Evolutionary conservation across 23 tunicate genomes (phyloP).

Genomic region (Phallusia fumigata): DNA sequence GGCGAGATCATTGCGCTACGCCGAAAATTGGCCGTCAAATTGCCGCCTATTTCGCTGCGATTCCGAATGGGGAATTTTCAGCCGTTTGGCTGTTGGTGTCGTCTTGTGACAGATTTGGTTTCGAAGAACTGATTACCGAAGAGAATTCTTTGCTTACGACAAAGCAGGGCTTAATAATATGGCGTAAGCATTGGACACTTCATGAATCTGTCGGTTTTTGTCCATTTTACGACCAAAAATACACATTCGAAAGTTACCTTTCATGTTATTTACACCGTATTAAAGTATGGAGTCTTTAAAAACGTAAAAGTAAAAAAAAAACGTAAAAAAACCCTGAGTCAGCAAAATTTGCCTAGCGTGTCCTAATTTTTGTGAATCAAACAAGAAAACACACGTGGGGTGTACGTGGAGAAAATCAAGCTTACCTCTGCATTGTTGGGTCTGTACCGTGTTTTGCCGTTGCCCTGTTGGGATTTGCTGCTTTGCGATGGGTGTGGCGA

Average conservation of each 20-base stretch:
- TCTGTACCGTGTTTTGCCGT: background rate
- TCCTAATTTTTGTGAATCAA: too few species aligned
- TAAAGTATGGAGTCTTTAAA: too few species aligned
- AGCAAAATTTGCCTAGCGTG: background rate
- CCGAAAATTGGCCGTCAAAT: background rate
- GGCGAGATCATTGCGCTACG: background rate
- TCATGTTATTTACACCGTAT: too few species aligned
- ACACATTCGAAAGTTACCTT: too few species aligned
- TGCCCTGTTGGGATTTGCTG: constrained; percentile 2
- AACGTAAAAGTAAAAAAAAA: too few species aligned
- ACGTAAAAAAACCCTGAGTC: background rate
- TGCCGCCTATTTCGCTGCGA: constrained; percentile 2
- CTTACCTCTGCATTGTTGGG: background rate
- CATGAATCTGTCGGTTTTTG: too few species aligned
- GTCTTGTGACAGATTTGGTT: background rate
- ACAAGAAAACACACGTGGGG: too few species aligned
- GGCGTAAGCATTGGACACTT: too few species aligned
- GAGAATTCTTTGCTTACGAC: too few species aligned
- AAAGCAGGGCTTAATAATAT: too few species aligned
- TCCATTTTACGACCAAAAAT: too few species aligned
- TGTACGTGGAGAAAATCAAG: background rate
- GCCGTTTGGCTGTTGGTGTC: background rate
- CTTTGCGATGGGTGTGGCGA: background rate
- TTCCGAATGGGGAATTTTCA: background rate
- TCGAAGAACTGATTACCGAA: background rate